Evolutionary conservation across 2,888 invertebrate genomes (phyloP).

Genomic region (Therioaphis trifolii): DNA sequence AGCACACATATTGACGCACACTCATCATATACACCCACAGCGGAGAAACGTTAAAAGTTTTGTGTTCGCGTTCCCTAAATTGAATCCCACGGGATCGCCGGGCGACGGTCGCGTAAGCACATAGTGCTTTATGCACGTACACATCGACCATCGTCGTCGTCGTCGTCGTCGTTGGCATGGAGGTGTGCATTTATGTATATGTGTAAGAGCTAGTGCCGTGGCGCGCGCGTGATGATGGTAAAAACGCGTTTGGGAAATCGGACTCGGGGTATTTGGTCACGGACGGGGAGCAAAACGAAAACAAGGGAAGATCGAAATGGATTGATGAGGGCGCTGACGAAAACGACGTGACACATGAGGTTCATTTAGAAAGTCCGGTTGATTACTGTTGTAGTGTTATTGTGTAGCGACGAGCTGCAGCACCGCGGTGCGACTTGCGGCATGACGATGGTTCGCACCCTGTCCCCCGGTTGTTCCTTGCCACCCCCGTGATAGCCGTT

Average conservation of each 20-base stretch:
- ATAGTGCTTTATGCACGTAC: background rate
- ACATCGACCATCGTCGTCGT: no score
- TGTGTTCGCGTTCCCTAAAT: constrained; percentile 30
- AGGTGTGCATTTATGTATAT: background rate
- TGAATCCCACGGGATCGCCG: constrained; percentile 48
- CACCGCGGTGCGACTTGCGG: constrained; percentile 32
- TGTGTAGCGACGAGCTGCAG: no score
- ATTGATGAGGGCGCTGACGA: constrained; percentile 45
- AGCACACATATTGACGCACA: background rate
- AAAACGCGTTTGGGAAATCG: constrained; percentile 51
- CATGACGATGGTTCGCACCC: constrained; percentile 7
- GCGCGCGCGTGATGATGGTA: background rate
- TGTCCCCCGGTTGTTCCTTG: background rate
- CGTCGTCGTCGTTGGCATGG: no score
- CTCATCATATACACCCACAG: background rate
- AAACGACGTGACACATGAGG: constrained; percentile 62
- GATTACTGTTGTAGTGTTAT: constrained; percentile 58
- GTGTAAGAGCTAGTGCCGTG: background rate
- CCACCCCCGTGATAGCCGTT: background rate
- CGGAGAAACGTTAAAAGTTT: constrained; percentile 55
- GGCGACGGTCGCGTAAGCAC: background rate
- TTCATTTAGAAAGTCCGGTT: constrained; percentile 59
- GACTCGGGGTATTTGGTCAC: background rate
- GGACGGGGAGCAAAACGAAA: constrained; percentile 26
- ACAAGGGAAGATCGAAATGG: constrained; percentile 54